Evolutionary conservation across 2,113 vertebrate species (phyloP).

Genomic region (Xerus inauris): DNA sequence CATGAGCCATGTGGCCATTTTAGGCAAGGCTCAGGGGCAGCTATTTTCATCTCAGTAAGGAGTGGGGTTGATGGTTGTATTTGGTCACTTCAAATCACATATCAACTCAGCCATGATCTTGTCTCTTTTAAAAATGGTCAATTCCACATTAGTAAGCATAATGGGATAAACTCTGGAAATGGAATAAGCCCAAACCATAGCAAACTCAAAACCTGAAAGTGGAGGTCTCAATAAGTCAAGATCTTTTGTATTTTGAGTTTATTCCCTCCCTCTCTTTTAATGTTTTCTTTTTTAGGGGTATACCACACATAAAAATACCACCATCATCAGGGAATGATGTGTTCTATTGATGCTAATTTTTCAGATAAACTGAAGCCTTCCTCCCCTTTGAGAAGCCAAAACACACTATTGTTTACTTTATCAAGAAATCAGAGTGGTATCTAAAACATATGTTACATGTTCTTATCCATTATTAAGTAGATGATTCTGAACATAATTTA

Average conservation of each 20-base stretch:
- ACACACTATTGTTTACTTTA: background rate
- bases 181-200: background rate
- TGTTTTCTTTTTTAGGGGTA: conserved; percentile 38
- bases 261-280: conserved; percentile 8
- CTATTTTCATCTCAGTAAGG: conserved; percentile 25
- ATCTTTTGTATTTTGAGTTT: background rate
- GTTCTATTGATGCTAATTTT: conserved; percentile 23
- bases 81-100: background rate
- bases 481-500: background rate
- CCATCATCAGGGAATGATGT: background rate
- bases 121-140: conserved; percentile 28
- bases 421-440: background rate
- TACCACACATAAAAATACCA: background rate
- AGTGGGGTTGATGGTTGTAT: background rate
- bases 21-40: background rate
- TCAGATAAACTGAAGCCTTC: conserved; percentile 31
- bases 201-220: conserved; percentile 25
- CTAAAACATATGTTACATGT: conserved; percentile 31
- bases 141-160: conserved; percentile 7
- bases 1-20: background rate
- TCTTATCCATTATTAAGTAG: conserved; percentile 16
- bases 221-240: conserved; percentile 39
- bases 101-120: background rate
- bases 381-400: conserved; percentile 39
- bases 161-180: background rate